Evolutionary conservation across 1,140 invertebrate genomes (phyloP).

Genomic region (Wasmannia auropunctata): DNA sequence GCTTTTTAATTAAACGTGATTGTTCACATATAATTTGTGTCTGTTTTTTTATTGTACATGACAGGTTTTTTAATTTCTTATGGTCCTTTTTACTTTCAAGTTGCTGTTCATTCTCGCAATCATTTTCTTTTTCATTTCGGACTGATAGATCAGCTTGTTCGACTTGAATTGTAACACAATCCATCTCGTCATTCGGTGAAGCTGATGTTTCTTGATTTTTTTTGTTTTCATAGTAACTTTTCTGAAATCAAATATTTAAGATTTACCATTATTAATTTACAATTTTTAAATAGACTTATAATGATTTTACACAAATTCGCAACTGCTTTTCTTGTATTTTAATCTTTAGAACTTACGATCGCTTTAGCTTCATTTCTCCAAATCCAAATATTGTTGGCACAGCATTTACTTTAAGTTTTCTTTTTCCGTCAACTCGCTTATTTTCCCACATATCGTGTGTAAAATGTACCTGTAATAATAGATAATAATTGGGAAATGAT

Average conservation of each 20-base stretch:
- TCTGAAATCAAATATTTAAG: slow-evolving; percentile 20
- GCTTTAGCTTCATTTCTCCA: not conserved
- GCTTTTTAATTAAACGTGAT: not conserved
- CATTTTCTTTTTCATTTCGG: not conserved
- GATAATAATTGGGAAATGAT: not conserved
- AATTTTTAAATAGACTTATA: not conserved
- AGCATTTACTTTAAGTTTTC: slow-evolving; percentile 15
- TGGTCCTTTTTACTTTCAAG: not conserved
- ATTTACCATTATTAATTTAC: not conserved
- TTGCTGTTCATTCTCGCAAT: not conserved
- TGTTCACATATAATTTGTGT: slow-evolving; percentile 4
- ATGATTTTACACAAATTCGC: not conserved
- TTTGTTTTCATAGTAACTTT: not conserved
- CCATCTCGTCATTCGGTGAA: not conserved
- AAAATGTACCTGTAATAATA: not conserved
- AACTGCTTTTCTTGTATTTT: not conserved
- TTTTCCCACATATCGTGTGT: slow-evolving; percentile 6
- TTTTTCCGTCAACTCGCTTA: slow-evolving; percentile 13
- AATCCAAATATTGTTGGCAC: slow-evolving; percentile 9
- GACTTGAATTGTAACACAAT: not conserved
- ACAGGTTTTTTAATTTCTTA: not conserved
- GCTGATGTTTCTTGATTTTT: not conserved
- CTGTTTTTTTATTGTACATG: not conserved
- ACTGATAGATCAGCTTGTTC: not conserved
- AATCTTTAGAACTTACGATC: not conserved